Evolutionary conservation across 2,113 vertebrate genomes (phyloP).

Genomic region (Prionailurus viverrinus): DNA sequence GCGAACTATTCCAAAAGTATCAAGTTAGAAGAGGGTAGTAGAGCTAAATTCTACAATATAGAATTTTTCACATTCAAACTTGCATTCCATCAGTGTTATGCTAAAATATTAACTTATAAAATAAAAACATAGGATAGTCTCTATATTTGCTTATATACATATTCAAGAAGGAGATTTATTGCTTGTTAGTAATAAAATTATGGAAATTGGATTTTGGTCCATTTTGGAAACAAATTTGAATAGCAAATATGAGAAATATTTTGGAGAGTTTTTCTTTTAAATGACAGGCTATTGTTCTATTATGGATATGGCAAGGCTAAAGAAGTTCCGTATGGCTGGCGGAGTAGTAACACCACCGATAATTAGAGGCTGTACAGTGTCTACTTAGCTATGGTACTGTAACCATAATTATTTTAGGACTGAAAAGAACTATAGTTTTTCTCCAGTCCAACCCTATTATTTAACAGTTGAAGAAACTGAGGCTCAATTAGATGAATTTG

Average conservation of each 20-base stretch:
- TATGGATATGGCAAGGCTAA: background rate
- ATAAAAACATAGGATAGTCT: background rate
- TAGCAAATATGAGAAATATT: background rate
- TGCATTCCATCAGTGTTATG: background rate
- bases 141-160: background rate
- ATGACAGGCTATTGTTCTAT: background rate
- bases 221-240: background rate
- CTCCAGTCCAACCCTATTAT: slow-evolving; percentile 57
- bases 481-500: background rate
- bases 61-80: background rate
- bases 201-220: background rate
- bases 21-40: background rate
- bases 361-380: slow-evolving; percentile 53
- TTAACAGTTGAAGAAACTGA: slow-evolving; percentile 67
- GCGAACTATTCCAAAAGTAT: background rate
- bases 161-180: background rate
- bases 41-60: background rate
- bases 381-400: slow-evolving; percentile 46
- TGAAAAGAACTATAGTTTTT: background rate
- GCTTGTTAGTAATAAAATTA: background rate
- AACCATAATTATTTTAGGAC: slow-evolving; percentile 54
- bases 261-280: background rate
- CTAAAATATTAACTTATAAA: background rate
- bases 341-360: background rate
- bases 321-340: background rate